A percentile compares a stretch with the other conserved stretches of the same genome.
phyloP scores from a whole-genome alignment of 2,113 vertebrate species.

The Brachypteracias leptosomus region DNA sequence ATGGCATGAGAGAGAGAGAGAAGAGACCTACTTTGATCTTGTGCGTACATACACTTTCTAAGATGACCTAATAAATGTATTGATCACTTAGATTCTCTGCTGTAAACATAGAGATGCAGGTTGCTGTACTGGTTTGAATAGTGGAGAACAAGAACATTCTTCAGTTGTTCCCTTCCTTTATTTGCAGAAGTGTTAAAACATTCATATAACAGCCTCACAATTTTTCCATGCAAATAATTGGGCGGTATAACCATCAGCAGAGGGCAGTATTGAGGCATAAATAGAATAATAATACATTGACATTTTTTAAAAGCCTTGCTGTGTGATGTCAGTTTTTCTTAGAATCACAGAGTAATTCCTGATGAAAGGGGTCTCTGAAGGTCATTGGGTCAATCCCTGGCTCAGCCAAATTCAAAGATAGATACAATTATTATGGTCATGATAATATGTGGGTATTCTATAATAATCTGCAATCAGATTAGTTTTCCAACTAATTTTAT shows the following conservation, averaged over 20 bases:
- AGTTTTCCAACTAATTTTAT: not conserved
- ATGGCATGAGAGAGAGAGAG: not conserved
- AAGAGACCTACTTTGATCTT: not conserved
- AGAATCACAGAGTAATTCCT: not conserved
- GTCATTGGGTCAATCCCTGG: not conserved
- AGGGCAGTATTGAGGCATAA: constrained; percentile 42
- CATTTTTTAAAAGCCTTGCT: fast-evolving
- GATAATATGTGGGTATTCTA: not conserved
- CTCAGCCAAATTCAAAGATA: not conserved
- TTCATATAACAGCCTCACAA: fast-evolving
- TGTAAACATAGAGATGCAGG: not conserved
- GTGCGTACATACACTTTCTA: not conserved
- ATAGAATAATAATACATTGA: not conserved
- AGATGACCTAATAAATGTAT: not conserved
- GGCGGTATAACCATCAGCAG: constrained; percentile 16
- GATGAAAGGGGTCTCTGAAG: not conserved
- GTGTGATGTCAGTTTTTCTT: not conserved
- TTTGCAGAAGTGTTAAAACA: not conserved
- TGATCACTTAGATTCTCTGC: not conserved
- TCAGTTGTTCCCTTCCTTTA: not conserved
- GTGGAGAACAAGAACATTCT: not conserved
- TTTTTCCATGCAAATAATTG: not conserved
- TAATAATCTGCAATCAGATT: not conserved
- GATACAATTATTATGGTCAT: not conserved
- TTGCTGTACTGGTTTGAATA: not conserved